Base-by-base conservation (phyloP, 2,113 vertebrate genomes). In the Mohoua ochrocephala region DNA sequence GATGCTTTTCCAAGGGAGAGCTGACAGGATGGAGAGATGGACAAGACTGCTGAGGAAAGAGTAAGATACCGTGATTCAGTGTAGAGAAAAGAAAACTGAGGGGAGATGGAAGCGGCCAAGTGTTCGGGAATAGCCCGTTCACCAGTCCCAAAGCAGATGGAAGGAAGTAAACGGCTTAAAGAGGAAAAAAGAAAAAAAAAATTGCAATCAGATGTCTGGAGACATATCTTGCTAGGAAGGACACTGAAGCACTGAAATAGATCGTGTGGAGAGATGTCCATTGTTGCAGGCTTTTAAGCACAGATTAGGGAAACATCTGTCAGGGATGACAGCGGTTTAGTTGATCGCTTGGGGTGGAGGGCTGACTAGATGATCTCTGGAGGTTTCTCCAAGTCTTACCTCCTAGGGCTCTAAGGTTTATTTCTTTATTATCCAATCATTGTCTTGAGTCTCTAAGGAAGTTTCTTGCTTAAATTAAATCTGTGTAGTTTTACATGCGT, bases 361-460 rank as follows among this genome's bases (percentile, higher is more conserved):
- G 10, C 60, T 89, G 86, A 47, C 68, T 77, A 10, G 59, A 42
- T 24, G 17, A n/a, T 56, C 94, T 95, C 91, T 81, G 39, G 91
- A 84, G 33, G 9, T 75, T 93, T 92, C 47, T 91, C 54, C 39
- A 68, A 70, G 54, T 65, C 39, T 84, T 45, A 31, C n/a, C 35
- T 78, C 76, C 33, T 44, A 74, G 27, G 33, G 27, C 76, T 89
- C 23, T 52, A 67, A 67, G 39, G 61, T 78, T 96, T 89, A 52
- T 89, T 95, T 91, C 79, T 94, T 88, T 95, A 84, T 92, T 81
- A 75, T 65, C 65, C 64, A 53, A 16, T 81, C 64, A 27, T 80
- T 90, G 59, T 45, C 52, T 74, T 52, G 45, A 71, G 61, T 80
- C 79, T 89, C 52, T 71, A 37, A 78, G 85, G 88, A 93, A 88